phyloP scores from a whole-genome alignment of 1,140 invertebrate species.

The Orius laevigatus region DNA sequence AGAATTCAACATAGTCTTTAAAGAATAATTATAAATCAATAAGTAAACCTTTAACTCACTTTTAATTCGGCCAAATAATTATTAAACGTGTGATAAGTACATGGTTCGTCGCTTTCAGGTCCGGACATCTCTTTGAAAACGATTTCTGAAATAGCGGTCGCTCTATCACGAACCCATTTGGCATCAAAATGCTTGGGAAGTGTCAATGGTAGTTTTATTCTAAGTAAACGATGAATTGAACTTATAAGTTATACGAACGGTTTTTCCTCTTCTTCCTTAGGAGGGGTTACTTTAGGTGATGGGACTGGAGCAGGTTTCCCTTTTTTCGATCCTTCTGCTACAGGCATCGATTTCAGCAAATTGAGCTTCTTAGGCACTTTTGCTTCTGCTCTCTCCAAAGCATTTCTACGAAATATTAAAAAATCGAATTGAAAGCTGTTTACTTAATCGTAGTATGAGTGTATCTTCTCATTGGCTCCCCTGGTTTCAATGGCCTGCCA shows the following conservation, averaged over 20 bases:
- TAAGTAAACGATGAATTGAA: background rate
- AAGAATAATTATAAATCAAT: constrained; percentile 1
- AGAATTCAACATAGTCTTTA: constrained; percentile 12
- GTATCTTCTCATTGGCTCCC: too few species aligned
- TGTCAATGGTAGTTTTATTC: background rate
- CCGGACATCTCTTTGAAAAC: constrained; percentile 35
- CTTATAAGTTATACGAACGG: background rate
- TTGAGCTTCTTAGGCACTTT: too few species aligned
- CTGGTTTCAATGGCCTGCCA: too few species aligned
- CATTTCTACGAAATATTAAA: too few species aligned
- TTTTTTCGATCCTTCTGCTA: too few species aligned
- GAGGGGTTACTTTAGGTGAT: too few species aligned
- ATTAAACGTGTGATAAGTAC: constrained; percentile 31
- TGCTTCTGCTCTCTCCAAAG: too few species aligned
- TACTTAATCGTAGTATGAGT: too few species aligned
- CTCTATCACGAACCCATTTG: constrained; percentile 12
- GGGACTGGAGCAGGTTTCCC: too few species aligned
- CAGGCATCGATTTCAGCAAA: too few species aligned
- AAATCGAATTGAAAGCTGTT: too few species aligned
- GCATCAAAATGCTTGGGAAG: constrained; percentile 4
- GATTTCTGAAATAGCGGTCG: constrained; percentile 30
- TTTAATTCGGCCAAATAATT: constrained; percentile 32
- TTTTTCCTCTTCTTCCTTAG: background rate
- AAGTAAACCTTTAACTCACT: background rate
- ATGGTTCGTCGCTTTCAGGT: constrained; percentile 25